Conservation (phyloP, 2,797 vertebrate genomes). For the Poeciliopsis gracilis region DNA sequence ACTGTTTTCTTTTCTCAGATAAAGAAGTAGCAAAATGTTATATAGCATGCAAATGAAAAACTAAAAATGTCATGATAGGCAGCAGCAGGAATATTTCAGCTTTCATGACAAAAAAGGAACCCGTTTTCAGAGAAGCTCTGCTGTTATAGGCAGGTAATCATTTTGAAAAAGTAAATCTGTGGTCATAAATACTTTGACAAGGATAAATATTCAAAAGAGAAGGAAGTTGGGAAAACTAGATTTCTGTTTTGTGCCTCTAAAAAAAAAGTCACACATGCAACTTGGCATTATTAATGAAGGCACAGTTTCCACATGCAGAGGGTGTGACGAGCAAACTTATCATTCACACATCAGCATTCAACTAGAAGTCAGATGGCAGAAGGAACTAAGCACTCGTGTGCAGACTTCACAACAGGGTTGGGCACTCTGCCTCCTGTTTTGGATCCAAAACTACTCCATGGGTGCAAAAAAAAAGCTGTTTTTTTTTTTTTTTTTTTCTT, state of each 20-base stretch:
- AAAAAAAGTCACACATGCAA: conserved; percentile 77
- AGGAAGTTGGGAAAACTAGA: conserved; percentile 43
- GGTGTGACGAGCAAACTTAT: conserved; percentile 73
- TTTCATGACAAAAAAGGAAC: conserved; percentile 46
- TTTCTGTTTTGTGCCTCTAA: conserved; percentile 54
- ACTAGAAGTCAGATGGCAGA: conserved; percentile 64
- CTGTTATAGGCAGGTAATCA: conserved; percentile 17
- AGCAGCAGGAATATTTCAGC: conserved; percentile 62
- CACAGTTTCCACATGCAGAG: conserved; percentile 79
- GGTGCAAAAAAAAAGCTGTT: background rate
- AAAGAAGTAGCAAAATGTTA: conserved; percentile 79
- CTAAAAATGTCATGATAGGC: conserved; percentile 72
- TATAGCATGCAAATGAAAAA: conserved; percentile 79
- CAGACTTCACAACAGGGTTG: conserved; percentile 52
- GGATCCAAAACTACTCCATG: conserved; percentile 46
- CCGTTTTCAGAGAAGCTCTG: conserved; percentile 41
- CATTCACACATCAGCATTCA: conserved; percentile 73
- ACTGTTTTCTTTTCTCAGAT: conserved; percentile 52
- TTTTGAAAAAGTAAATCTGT: conserved; percentile 41
- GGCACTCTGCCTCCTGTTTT: conserved; percentile 39
- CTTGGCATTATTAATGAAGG: conserved; percentile 70
- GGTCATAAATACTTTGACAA: conserved; percentile 34
- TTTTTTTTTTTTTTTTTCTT: conserved; percentile 26
- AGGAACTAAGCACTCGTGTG: conserved; percentile 60
- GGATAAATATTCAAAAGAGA: conserved; percentile 38